Evolutionary conservation across 1,140 invertebrate species (phyloP).

Genomic region (Drosophila mauritiana): DNA sequence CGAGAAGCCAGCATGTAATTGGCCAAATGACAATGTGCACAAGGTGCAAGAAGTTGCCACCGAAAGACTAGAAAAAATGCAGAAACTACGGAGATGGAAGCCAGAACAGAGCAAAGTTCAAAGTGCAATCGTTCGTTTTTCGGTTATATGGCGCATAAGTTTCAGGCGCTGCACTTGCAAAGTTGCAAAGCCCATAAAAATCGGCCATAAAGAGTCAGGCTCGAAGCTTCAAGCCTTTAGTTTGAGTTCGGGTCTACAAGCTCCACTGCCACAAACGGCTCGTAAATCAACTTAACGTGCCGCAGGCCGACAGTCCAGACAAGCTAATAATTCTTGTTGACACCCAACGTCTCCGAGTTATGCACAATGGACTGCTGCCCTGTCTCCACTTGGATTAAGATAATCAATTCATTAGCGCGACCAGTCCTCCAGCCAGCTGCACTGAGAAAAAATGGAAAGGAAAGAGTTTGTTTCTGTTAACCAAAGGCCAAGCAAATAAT

Average conservation of each 20-base stretch:
- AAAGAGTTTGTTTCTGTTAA: not conserved
- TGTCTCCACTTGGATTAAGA: conserved; percentile 58
- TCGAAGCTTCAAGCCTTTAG: conserved; percentile 4
- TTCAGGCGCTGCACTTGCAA: conserved; percentile 62
- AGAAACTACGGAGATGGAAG: conserved; percentile 11
- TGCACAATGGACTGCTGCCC: conserved; percentile 54
- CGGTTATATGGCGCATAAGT: conserved; percentile 75
- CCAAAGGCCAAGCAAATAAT: not conserved
- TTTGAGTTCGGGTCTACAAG: conserved; percentile 15
- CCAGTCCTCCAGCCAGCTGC: not conserved
- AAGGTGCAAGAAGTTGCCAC: conserved; percentile 61
- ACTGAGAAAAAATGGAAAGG: conserved; percentile 3
- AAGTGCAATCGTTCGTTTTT: conserved; percentile 52
- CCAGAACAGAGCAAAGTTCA: conserved; percentile 21
- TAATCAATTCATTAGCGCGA: conserved; percentile 77
- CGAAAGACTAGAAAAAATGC: conserved; percentile 21
- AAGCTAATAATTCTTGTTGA: conserved; percentile 78
- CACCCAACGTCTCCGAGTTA: conserved; percentile 66
- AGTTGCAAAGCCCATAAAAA: conserved; percentile 74
- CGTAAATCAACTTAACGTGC: conserved; percentile 72
- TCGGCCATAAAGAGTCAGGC: conserved; percentile 62
- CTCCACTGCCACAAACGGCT: conserved; percentile 34
- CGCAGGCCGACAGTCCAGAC: conserved; percentile 38
- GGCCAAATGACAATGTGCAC: conserved; percentile 65
- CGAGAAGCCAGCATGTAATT: conserved; percentile 60